Evolutionary conservation across 2,113 vertebrate species (phyloP), one percentile per base, ranked within the genome.

Genomic region (Larimichthys polyactis): DNA sequence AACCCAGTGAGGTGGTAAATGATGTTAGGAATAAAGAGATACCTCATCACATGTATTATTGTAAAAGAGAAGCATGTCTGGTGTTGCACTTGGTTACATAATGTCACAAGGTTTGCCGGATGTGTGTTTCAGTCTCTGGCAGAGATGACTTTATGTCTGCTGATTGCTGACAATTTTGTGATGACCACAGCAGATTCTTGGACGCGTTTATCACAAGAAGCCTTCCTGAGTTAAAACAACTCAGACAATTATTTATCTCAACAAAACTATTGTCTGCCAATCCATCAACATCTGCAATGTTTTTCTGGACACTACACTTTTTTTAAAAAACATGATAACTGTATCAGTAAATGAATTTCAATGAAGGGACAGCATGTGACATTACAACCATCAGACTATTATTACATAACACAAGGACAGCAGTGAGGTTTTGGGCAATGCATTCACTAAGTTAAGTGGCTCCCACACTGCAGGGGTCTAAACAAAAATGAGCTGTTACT

Each of bases 131-230:
- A 49, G 1, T 64, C 10, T 79, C 71, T 43, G 62, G 27, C 71
- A 83, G 49, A 22, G 3, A 58, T 70, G n/a, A 6, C 12, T 1
- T 65, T 27, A 32, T 27, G 5, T 11, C 49, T 62, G 75, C 66
- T 72, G 52, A 86, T 62, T 51, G 36, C 52, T 14, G 40, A 72
- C 4, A 55, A 77, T 66, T 80, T 74, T 55, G 40, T 32, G 71
- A 68, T 71, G 57, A 81, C 60, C 52, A 59, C 49, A 78, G 76
- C 72, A 62, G 51, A 66, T 44, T 40, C 11, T 16, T 4, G 11
- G 29, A n/a, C 6, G 1, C 7, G 22, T 71, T 40, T 40, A 40
- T 40, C 36, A 78, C 20, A 44, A 32, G 27, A 32, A 29, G 17
- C 14, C 19, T 64, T 2, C 24, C 22, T 58, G 32, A 44, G 4